A percentile compares a stretch with the other conserved stretches of the same genome.
These are phyloP conservation scores for Eumaeus atala DNA, from an alignment of 1,140 invertebrate species.

Conservation along the genomic window DNA sequence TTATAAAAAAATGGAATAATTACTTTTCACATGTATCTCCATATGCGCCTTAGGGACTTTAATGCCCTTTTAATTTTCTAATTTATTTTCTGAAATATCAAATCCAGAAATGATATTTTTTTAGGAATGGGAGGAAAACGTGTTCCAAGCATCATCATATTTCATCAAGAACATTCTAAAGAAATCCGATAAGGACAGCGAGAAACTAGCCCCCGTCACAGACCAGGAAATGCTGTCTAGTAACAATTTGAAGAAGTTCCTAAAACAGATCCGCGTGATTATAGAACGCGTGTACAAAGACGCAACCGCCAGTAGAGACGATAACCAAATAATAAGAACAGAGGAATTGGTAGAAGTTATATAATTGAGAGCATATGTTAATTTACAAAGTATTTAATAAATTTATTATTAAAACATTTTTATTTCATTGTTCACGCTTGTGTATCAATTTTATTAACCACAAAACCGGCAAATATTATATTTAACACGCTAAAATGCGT, in stretches of 20 bases:
- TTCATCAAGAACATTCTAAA: constrained; percentile 52
- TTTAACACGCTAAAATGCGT: no score
- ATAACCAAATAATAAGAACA: constrained; percentile 36
- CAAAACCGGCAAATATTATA: no score
- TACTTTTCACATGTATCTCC: no score
- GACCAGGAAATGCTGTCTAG: constrained; percentile 58
- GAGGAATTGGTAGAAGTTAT: constrained; percentile 62
- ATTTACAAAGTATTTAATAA: constrained; percentile 23
- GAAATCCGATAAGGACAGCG: constrained; percentile 60
- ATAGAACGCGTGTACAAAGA: constrained; percentile 46
- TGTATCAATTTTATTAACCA: no score
- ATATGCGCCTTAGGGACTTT: no score
- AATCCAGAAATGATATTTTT: constrained; percentile 1
- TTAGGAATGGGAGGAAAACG: constrained; percentile 61
- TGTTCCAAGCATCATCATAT: constrained; percentile 46
- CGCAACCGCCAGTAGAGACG: constrained; percentile 11
- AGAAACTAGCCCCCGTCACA: constrained; percentile 51
- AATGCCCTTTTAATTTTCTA: no score
- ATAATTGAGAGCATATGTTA: constrained; percentile 30
- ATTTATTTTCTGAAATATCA: no score
- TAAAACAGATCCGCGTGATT: constrained; percentile 52
- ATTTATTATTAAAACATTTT: constrained; percentile 20
- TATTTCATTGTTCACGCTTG: no score
- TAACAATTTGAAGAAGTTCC: constrained; percentile 52
- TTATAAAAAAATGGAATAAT: no score